phyloP scores from a whole-genome alignment of 1,140 invertebrate species.

The Euura lappo region DNA sequence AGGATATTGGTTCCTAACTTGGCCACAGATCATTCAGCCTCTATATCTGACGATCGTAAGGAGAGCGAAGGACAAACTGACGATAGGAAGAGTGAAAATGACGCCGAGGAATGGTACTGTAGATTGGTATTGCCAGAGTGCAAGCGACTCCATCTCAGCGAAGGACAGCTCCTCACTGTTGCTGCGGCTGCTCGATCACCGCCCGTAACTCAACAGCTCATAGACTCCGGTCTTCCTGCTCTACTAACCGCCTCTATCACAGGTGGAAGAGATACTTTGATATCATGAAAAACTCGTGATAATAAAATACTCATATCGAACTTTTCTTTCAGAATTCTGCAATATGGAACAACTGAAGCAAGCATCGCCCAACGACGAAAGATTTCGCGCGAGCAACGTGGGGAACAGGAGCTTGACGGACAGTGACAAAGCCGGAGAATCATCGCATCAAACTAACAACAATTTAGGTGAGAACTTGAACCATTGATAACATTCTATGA shows the following conservation, averaged over 20 bases:
- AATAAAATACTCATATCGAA: not conserved
- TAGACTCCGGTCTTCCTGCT: conserved; percentile 79
- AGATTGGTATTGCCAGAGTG: conserved; percentile 46
- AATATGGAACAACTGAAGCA: conserved; percentile 36
- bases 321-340: conserved; percentile 35
- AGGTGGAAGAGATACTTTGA: conserved; percentile 27
- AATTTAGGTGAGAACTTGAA: conserved; percentile 19
- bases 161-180: conserved; percentile 74
- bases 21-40: conserved; percentile 59
- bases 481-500: no score
- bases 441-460: conserved; percentile 24
- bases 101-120: conserved; percentile 63
- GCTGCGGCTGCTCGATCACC: conserved; percentile 79
- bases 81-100: conserved; percentile 69
- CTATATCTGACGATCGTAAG: conserved; percentile 68
- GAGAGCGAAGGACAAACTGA: conserved; percentile 70
- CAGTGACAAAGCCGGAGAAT: conserved; percentile 56
- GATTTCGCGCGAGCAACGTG: conserved; percentile 13
- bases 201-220: conserved; percentile 73
- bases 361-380: conserved; percentile 21
- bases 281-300: no score
- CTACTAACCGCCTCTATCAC: conserved; percentile 66
- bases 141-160: conserved; percentile 61
- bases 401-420: conserved; percentile 51
- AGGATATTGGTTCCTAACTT: conserved; percentile 69